phyloP scores from a whole-genome alignment of 2,113 vertebrate genomes.

The Columba livia region DNA sequence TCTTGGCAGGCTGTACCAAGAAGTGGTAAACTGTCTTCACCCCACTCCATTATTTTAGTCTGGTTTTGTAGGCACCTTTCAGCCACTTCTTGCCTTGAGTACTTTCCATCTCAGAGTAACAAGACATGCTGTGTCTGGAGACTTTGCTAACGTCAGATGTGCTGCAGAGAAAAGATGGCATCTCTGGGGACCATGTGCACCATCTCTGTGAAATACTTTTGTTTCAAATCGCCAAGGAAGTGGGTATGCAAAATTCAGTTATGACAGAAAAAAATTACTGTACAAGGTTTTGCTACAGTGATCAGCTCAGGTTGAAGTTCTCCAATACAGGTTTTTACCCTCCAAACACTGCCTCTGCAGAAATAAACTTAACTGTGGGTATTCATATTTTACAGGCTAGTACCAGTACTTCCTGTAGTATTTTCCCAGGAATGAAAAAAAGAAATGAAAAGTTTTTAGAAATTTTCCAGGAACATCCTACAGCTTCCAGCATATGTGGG shows the following conservation, averaged over 20 bases:
- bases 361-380: background rate
- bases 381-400: constrained; percentile 32
- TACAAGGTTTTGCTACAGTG: background rate
- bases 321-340: background rate
- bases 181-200: background rate
- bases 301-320: background rate
- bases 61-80: background rate
- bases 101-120: background rate
- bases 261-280: background rate
- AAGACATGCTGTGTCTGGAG: background rate
- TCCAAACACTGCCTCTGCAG: background rate
- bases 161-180: background rate
- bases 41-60: background rate
- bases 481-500: constrained; percentile 9
- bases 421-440: constrained; percentile 33
- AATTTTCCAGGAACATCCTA: constrained; percentile 15
- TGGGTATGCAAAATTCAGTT: background rate
- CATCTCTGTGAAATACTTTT: background rate
- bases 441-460: background rate
- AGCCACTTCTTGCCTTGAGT: background rate
- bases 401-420: background rate
- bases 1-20: background rate
- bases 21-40: background rate
- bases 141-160: background rate
- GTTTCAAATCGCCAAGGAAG: background rate